phyloP scores from a whole-genome alignment of 2,797 vertebrate species.

The Chiloscyllium punctatum region DNA sequence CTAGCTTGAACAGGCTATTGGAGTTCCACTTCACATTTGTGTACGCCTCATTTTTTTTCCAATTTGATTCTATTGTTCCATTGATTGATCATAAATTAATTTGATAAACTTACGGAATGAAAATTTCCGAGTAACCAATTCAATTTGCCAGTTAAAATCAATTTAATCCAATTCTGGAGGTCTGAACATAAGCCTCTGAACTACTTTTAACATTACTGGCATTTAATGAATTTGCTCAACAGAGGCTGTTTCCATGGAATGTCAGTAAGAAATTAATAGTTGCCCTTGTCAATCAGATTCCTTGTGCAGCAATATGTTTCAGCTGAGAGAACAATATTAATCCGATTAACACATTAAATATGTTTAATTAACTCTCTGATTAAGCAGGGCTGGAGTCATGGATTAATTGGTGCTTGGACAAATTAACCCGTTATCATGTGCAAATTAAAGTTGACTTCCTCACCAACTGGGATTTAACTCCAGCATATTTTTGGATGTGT shows the following conservation, averaged over 20 bases:
- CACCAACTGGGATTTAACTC: background rate
- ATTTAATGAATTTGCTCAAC: background rate
- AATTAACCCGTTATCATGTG: background rate
- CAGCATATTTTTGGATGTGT: background rate
- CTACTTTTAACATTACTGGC: background rate
- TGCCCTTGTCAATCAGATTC: background rate
- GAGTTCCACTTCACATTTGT: background rate
- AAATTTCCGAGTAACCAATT: background rate
- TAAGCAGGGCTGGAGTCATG: background rate
- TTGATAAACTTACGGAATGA: background rate
- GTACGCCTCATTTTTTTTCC: background rate
- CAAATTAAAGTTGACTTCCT: background rate
- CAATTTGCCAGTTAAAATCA: background rate
- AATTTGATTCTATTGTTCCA: background rate
- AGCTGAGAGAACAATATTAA: conserved; percentile 16
- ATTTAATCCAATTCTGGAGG: background rate
- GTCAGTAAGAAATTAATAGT: background rate
- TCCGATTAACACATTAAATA: background rate
- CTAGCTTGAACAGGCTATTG: background rate
- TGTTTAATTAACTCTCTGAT: conserved; percentile 12
- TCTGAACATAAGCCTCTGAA: background rate
- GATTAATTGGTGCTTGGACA: background rate
- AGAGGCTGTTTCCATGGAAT: background rate
- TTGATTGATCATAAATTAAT: background rate
- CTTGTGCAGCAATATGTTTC: background rate